phyloP scores from a whole-genome alignment of 2,797 vertebrate genomes.

The Oreochromis mossambicus region DNA sequence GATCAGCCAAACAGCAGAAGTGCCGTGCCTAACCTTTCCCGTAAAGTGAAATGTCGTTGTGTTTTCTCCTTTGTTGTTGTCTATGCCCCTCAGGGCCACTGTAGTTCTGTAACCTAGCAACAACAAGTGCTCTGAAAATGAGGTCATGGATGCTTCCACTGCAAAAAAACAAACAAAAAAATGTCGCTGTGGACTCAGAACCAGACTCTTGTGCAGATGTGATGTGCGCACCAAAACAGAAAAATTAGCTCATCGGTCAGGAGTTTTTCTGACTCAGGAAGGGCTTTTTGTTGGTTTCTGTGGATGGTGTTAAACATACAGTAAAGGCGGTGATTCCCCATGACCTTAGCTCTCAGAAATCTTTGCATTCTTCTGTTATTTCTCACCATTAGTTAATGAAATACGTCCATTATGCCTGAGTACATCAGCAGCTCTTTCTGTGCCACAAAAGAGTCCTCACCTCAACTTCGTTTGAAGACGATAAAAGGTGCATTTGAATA shows the following conservation, averaged over 20 bases:
- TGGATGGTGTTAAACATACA: not conserved
- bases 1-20: not conserved
- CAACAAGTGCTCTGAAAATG: not conserved
- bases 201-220: not conserved
- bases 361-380: not conserved
- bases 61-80: not conserved
- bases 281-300: not conserved
- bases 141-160: not conserved
- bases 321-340: not conserved
- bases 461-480: not conserved
- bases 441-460: not conserved
- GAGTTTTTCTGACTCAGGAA: not conserved
- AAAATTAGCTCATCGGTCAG: not conserved
- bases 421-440: not conserved
- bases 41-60: not conserved
- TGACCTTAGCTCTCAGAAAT: not conserved
- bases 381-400: not conserved
- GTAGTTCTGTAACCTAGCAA: not conserved
- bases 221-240: not conserved
- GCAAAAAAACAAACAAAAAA: not conserved
- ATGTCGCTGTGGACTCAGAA: not conserved
- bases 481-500: not conserved
- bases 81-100: not conserved
- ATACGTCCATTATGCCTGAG: rapidly evolving
- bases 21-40: not conserved